A percentile compares a stretch with the other conserved stretches of the same genome.
Evolutionary conservation across 2,113 vertebrate genomes (phyloP).

Genomic region (Cynopterus brachyotis): DNA sequence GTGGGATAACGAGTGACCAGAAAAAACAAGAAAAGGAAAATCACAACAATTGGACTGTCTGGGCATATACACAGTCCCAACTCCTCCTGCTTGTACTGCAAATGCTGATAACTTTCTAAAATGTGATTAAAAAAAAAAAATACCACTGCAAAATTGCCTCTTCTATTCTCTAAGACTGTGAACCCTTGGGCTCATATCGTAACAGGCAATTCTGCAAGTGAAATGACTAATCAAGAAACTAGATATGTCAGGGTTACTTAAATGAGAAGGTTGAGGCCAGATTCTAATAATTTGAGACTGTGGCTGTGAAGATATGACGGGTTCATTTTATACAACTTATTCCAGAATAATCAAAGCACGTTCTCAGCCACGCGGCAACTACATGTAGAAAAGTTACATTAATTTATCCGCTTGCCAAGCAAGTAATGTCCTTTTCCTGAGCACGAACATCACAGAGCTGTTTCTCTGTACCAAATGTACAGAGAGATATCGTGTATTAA

Average conservation of each 20-base stretch:
- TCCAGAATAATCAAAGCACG: neutral
- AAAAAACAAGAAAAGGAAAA: neutral
- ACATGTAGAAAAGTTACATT: neutral
- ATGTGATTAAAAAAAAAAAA: neutral
- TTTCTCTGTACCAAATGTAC: neutral
- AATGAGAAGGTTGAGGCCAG: neutral
- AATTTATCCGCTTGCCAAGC: neutral
- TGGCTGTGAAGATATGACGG: neutral
- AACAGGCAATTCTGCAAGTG: neutral
- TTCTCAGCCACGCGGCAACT: neutral
- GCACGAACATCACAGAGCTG: neutral
- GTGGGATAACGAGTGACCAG: neutral
- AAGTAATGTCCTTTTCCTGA: neutral
- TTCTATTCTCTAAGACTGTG: neutral
- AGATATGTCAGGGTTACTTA: neutral
- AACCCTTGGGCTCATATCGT: neutral
- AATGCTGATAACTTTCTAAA: conserved; percentile 8
- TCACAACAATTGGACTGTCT: neutral
- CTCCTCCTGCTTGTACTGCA: neutral
- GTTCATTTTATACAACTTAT: neutral
- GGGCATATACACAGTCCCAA: neutral
- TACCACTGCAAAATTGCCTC: neutral
- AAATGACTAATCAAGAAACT: neutral
- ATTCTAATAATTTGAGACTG: neutral
- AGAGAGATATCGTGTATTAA: neutral